Base-by-base conservation (phyloP, 2,797 vertebrate genomes). In the Smutsia temminckii region DNA sequence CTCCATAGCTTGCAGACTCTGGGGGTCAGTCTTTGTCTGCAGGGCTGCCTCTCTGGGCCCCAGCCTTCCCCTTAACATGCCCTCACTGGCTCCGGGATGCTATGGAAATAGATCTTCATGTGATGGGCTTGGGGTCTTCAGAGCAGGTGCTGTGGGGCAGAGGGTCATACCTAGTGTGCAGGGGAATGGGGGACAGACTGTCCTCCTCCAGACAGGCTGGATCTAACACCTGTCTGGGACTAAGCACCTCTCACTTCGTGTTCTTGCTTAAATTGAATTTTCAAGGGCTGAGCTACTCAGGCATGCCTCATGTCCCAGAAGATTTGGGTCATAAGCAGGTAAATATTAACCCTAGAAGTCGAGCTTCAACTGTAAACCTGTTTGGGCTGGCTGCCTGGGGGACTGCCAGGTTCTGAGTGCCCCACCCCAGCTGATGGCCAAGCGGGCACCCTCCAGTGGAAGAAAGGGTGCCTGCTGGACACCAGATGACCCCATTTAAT, bases 301-400 rank as follows among this genome's bases (percentile, higher is more conserved):
- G 89, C 42, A 49, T 57, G 55, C n/a, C 90, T 34, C 86, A 77
- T 84, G 61, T 16, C 77, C 84, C 27, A 3, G 51, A 32, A 85
- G 92, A 92, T 94, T n/a, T 79, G 85, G 57, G 78, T 80, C 74
- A 83, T 6, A 18, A 40, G n/a, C 20, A 64, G 80, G 89, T 94
- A 93, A 95, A 90, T 90, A 95, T 93, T 87, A 96, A 93, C 87
- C 4, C 27, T 32, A 29, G 8, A 46, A 7, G 53, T 42, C n/a
- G 21, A 18, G 57, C 42, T 68, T 69, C 0, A 6, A 74, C 40
- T 11, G 51, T 32, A 77, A 29, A 85, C 80, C 64, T 49, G 92
- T 90, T 55, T 21, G 90, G 51, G 46, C 93, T 29, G 86, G 79
- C 79, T 85, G 55, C 46, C 79, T 57, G 66, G 66, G 64, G n/a